Evolutionary conservation across 2,113 vertebrate species (phyloP).

Genomic region (Clarias batrachus): DNA sequence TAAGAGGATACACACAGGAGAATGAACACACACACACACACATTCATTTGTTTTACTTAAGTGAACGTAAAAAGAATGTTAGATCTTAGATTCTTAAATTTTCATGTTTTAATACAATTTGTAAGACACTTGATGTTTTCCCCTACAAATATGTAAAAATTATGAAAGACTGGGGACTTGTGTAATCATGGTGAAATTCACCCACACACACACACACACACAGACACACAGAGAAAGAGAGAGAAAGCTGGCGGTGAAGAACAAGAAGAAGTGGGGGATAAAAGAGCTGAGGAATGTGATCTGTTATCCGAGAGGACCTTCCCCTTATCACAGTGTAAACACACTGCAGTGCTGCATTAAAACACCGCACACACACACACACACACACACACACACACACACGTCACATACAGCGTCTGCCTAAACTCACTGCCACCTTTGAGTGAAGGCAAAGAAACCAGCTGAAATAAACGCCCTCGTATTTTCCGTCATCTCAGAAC

Average conservation of each 20-base stretch:
- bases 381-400: conserved; percentile 17
- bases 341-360: conserved; percentile 68
- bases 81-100: too few relatives aligned
- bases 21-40: background rate
- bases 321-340: conserved; percentile 74
- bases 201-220: background rate
- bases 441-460: background rate
- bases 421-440: conserved; percentile 20
- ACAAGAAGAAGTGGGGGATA: background rate
- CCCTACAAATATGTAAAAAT: too few relatives aligned
- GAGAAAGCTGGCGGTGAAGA: background rate
- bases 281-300: conserved; percentile 58
- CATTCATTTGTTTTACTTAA: background rate
- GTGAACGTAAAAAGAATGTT: too few relatives aligned
- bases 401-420: conserved; percentile 13
- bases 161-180: background rate
- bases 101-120: too few relatives aligned
- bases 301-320: conserved; percentile 61
- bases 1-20: background rate
- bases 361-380: conserved; percentile 36
- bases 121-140: too few relatives aligned
- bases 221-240: background rate
- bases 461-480: background rate
- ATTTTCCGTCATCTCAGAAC: background rate
- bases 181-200: background rate